These are phyloP conservation scores for Rhingia rostrata DNA, from an alignment of 2,888 invertebrate species.

Conservation along the genomic window DNA sequence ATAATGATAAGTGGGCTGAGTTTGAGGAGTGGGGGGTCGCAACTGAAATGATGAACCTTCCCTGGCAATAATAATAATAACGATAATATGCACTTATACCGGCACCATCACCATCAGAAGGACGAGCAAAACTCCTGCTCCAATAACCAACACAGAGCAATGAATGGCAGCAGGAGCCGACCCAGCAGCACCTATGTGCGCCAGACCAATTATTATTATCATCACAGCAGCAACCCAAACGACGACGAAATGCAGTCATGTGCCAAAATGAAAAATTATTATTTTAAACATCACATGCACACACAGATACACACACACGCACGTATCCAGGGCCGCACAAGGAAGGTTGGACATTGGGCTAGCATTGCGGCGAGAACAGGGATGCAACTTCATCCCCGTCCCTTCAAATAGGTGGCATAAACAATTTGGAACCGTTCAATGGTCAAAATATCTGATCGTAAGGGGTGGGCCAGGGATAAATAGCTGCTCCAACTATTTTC, in stretches of 20 bases:
- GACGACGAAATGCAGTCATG: slow-evolving; percentile 74
- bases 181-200: slow-evolving; percentile 70
- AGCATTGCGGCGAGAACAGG: not conserved
- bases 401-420: slow-evolving; percentile 39
- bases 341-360: not conserved
- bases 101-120: slow-evolving; percentile 51
- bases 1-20: not conserved
- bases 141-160: slow-evolving; percentile 31
- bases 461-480: slow-evolving; percentile 37
- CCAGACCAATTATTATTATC: slow-evolving; percentile 74
- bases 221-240: slow-evolving; percentile 66
- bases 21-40: not conserved
- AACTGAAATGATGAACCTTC: slow-evolving; percentile 64
- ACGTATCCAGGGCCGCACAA: not conserved
- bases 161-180: slow-evolving; percentile 38
- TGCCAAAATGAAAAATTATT: slow-evolving; percentile 75
- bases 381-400: not conserved
- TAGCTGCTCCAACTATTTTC: slow-evolving; percentile 62
- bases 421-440: slow-evolving; percentile 69
- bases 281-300: slow-evolving; percentile 71
- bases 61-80: slow-evolving; percentile 71
- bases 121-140: slow-evolving; percentile 13
- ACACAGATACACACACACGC: slow-evolving; percentile 4
- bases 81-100: slow-evolving; percentile 75
- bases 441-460: slow-evolving; percentile 50